These are phyloP conservation scores for Platyscapa corneri DNA, from an alignment of 1,140 invertebrate species.

Conservation along the genomic window DNA sequence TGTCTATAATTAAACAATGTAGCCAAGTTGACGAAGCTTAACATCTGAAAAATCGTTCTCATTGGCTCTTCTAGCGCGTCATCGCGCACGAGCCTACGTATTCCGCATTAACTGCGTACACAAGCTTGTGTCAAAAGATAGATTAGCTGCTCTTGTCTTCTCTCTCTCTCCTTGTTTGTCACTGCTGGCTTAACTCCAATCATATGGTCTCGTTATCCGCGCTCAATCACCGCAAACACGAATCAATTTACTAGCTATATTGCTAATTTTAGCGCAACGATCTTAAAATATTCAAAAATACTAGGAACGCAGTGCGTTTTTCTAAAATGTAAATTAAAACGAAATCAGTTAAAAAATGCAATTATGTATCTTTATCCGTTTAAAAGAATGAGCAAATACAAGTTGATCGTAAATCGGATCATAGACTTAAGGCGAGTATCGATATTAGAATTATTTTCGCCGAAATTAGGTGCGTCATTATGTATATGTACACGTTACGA, in stretches of 20 bases:
- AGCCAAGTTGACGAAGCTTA: no score
- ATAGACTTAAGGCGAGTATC: no score
- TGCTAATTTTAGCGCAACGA: slow-evolving; percentile 37
- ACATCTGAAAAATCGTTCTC: no score
- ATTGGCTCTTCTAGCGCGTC: background rate
- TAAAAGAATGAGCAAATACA: background rate
- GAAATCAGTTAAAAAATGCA: no score
- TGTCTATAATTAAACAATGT: no score
- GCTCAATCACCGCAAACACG: slow-evolving; percentile 15
- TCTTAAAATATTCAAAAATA: background rate
- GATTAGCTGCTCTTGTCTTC: slow-evolving; percentile 18
- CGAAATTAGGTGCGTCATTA: no score
- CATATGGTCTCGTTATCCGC: background rate
- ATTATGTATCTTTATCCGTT: no score
- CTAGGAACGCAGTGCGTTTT: no score
- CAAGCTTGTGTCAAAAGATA: slow-evolving; percentile 55
- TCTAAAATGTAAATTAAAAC: no score
- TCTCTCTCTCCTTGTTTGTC: background rate
- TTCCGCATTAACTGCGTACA: slow-evolving; percentile 51
- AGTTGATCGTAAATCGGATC: background rate
- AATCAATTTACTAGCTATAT: slow-evolving; percentile 26
- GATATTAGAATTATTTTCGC: no score
- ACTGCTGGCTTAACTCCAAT: no score
- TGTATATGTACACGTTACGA: no score
- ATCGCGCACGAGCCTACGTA: background rate